Base-by-base conservation (phyloP, 1,140 invertebrate species). In the Orussus abietinus region DNA sequence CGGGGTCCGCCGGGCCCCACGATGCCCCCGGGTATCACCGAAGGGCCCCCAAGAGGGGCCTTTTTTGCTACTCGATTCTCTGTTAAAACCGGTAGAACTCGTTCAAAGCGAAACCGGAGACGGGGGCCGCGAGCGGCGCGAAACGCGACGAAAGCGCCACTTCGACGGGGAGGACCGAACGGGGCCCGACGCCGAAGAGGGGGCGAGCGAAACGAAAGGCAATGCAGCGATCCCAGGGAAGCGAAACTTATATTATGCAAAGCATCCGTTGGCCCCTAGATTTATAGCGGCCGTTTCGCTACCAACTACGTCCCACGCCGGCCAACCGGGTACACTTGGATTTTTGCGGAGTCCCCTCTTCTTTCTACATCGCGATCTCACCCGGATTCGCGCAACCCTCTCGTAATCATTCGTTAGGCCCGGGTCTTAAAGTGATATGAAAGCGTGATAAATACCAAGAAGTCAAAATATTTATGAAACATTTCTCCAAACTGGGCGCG, bases 211-310 rank as follows among this genome's bases (percentile, higher is more conserved):
- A 58, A 52, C 32, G 49, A 52, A 55, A 54, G 31, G 51, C 51
- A 48, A 52, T 44, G 47, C 44, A 41, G 44, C 35, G 45, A 44
- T 42, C 26, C 38, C 21, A 38, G 34, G 46, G 38, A 53, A 61
- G 47, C 57, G 53, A 54, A 63, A 60, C 59, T 70, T 70, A 70
- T 66, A 72, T 70, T 70, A 70, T 72, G 66, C 63, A 69, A 68
- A 69, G 59, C 64, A 64, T 72, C 63, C 66, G 63, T 65, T 65
- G 56, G 61, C 45, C 41, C 34, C 33, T 60, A 51, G 57, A 70
- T 72, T 72, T 72, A 72, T 68, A 59, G 60, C 49, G 49, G 53
- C 57, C 58, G 55, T 70, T 72, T 66, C 61, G 58, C 53, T 54
- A 62, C 49, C 59, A 47, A 58, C 55, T 42, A 42, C 44, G 47